These are phyloP conservation scores for Magallana ariakensis DNA, from an alignment of 1,140 invertebrate species.

Conservation along the genomic window DNA sequence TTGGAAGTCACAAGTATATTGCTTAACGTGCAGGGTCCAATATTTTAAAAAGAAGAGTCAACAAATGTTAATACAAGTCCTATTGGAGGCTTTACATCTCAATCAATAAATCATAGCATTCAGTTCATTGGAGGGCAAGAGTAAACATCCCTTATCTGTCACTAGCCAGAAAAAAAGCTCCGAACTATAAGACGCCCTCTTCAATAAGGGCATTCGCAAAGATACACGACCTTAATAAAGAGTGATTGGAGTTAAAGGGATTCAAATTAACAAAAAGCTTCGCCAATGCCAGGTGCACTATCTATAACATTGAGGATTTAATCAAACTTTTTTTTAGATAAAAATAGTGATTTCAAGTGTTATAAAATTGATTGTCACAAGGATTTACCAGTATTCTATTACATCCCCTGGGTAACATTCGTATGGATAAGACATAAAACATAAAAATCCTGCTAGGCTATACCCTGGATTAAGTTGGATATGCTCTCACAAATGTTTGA, in stretches of 20 bases:
- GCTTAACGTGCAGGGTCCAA: conserved; percentile 7
- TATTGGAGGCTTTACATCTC: background rate
- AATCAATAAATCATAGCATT: conserved; percentile 28
- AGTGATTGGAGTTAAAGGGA: background rate
- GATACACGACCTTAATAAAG: background rate
- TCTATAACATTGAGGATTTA: background rate
- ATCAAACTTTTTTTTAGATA: background rate
- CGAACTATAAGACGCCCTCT: background rate
- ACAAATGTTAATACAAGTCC: background rate
- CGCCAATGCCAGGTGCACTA: background rate
- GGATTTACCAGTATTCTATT: too few relatives aligned
- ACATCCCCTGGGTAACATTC: too few relatives aligned
- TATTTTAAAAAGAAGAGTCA: conserved; percentile 29
- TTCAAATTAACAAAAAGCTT: background rate
- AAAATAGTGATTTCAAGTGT: background rate
- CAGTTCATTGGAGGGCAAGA: background rate
- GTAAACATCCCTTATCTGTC: conserved; percentile 12
- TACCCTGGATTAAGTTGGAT: background rate
- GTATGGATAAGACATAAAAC: too few relatives aligned
- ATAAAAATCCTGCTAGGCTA: too few relatives aligned
- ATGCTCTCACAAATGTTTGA: background rate
- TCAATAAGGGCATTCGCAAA: background rate
- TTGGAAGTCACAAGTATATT: background rate
- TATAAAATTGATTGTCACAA: too few relatives aligned
- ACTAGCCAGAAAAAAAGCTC: background rate